These are phyloP conservation scores for Hyperopisus bebe DNA, from an alignment of 2,113 vertebrate genomes.

Conservation along the genomic window DNA sequence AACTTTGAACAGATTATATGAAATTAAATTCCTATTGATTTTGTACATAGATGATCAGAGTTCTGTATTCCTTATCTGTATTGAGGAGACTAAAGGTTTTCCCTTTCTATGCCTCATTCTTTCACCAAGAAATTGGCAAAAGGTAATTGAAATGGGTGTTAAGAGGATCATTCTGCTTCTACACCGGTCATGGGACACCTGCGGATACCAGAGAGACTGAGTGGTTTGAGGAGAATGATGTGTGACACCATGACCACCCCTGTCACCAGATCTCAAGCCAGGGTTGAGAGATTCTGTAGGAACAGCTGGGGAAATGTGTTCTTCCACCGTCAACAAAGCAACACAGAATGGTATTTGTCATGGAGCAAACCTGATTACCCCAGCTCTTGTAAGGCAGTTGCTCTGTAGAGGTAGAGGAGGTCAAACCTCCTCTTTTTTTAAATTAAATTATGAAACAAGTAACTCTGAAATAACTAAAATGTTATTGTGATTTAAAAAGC, in stretches of 20 bases:
- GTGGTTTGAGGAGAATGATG: background rate
- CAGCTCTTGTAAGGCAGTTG: background rate
- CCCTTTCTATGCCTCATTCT: conserved; percentile 27
- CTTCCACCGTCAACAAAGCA: background rate
- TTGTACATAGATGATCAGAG: background rate
- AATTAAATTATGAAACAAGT: background rate
- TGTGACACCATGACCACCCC: background rate
- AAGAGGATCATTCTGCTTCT: background rate
- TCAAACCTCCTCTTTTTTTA: background rate
- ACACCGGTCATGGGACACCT: background rate
- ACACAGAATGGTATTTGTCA: background rate
- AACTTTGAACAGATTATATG: background rate
- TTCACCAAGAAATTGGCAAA: conserved; percentile 52
- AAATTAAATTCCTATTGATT: background rate
- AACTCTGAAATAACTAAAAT: background rate
- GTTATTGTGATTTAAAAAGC: background rate
- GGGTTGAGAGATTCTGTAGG: background rate
- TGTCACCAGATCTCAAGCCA: background rate
- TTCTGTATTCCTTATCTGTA: background rate
- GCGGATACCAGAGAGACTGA: background rate
- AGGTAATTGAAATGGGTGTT: conserved; percentile 47
- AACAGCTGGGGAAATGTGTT: background rate
- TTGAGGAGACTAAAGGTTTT: conserved; percentile 12
- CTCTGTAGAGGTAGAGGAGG: background rate
- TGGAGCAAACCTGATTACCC: background rate